phyloP scores from a whole-genome alignment of 2,888 invertebrate genomes.

The Nematopogon swammerdamellus region DNA sequence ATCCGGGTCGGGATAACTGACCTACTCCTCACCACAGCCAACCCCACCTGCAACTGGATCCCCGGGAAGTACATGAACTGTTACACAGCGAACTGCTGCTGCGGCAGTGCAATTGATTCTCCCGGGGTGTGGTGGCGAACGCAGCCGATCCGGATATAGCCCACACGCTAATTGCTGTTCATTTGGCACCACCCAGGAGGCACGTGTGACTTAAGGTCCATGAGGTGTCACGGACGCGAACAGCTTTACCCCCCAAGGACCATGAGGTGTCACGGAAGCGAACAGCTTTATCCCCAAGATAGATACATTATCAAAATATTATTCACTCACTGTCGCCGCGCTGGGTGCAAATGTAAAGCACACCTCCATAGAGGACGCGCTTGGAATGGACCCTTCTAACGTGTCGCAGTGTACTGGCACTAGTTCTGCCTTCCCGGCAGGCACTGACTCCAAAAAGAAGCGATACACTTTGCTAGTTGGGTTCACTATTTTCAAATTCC shows the following conservation, averaged over 20 bases:
- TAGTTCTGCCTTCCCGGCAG: constrained; percentile 36
- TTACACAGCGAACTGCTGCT: not conserved
- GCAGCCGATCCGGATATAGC: too few relatives aligned
- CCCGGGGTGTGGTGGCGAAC: too few relatives aligned
- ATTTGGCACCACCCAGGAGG: too few relatives aligned
- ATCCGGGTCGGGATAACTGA: too few relatives aligned
- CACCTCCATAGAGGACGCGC: constrained; percentile 57
- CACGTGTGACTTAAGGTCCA: too few relatives aligned
- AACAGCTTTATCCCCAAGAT: too few relatives aligned
- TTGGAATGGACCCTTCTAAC: constrained; percentile 55
- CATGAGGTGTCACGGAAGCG: too few relatives aligned
- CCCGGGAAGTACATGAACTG: not conserved
- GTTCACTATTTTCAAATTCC: constrained; percentile 63
- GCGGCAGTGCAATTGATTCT: too few relatives aligned
- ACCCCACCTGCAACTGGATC: not conserved
- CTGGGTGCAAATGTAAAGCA: constrained; percentile 63
- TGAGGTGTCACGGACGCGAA: too few relatives aligned
- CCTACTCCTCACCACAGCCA: not conserved
- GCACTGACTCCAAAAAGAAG: constrained; percentile 55
- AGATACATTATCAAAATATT: too few relatives aligned
- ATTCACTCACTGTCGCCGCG: constrained; percentile 53
- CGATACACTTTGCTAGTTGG: constrained; percentile 60
- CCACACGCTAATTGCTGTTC: too few relatives aligned
- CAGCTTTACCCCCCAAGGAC: too few relatives aligned
- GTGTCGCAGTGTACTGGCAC: constrained; percentile 58